phyloP scores from a whole-genome alignment of 1,140 invertebrate species.

The Thaumatotibia leucotreta region DNA sequence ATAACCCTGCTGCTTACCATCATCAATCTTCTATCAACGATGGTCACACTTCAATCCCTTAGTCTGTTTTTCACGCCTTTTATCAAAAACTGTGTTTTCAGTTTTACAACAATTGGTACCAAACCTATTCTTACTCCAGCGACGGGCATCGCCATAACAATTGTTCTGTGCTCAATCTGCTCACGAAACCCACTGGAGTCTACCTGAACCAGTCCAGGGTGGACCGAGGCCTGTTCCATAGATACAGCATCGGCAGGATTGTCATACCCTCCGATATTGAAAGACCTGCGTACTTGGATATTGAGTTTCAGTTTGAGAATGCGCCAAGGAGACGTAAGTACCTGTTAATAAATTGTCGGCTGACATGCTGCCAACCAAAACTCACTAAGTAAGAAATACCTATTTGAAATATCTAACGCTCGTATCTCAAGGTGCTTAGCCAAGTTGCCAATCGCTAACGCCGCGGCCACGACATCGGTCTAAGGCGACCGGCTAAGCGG shows the following conservation, averaged over 20 bases:
- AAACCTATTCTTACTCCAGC: constrained; percentile 56
- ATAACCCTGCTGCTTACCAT: too few species aligned
- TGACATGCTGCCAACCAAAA: too few species aligned
- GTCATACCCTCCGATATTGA: constrained; percentile 40
- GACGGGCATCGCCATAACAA: constrained; percentile 52
- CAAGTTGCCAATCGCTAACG: too few species aligned
- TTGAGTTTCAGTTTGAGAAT: constrained; percentile 45
- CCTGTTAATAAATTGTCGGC: not conserved
- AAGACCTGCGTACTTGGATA: constrained; percentile 36
- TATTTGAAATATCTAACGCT: too few species aligned
- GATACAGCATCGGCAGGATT: constrained; percentile 52
- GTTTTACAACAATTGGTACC: constrained; percentile 63
- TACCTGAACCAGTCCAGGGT: constrained; percentile 59
- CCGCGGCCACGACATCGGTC: too few species aligned
- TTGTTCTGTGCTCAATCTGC: constrained; percentile 47
- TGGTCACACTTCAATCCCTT: too few species aligned
- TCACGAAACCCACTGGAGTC: constrained; percentile 41
- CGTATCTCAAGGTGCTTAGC: too few species aligned
- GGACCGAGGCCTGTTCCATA: constrained; percentile 53
- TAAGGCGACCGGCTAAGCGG: too few species aligned
- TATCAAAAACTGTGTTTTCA: too few species aligned
- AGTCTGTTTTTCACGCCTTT: too few species aligned
- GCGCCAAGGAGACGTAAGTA: constrained; percentile 60
- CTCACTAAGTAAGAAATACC: too few species aligned
- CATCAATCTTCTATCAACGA: too few species aligned